Evolutionary conservation across 2,797 vertebrate species (phyloP), one percentile per base, ranked within the genome.

Genomic region (Silurus aristotelis): DNA sequence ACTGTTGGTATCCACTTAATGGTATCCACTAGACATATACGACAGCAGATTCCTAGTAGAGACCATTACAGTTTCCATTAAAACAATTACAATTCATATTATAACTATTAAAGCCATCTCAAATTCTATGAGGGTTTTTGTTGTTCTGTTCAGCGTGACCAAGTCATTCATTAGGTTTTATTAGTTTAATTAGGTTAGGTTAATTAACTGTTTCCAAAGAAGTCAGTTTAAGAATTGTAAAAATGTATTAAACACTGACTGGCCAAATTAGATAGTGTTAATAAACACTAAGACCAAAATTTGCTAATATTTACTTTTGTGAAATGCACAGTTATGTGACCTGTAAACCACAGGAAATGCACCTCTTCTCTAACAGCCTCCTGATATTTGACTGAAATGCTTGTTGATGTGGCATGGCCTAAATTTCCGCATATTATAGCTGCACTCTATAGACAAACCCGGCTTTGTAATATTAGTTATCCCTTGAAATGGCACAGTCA

Each of bases 391-490:
- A 68, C 27, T 27, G 6, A 68, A 38, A 70, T 10, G 31, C 38
- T 31, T 67, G 87, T 90, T 92, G 91, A 92, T 92, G 93, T 91
- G 93, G 92, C 91, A 93, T 93, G 91, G 92, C 92, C 93, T 5
- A 31, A 38, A 17, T 38, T 31, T 90, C 92, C 82, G 90, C 72
- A 48, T 52, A 73, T 52, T n/a, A n/a, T 73, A 6, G 5, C 70
- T 52, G 20, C 20, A 48, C 19, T 72, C 9, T 72, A 22, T n/a
- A 48, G 20, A 72, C 20, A 20, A 72, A 48, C 48, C 43, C 14
- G 46, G 5, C 31, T 67, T 31, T 67, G 25, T 22, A 52, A n/a
- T n/a, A 52, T 73, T 52, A 52, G 12, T 52, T n/a, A 52, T 25
- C 10, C 1, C 38, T n/a, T 73, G 19, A 71, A 0, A 10, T 72